phyloP scores from a whole-genome alignment of 2,113 vertebrate species.

The Oryzias javanicus region DNA sequence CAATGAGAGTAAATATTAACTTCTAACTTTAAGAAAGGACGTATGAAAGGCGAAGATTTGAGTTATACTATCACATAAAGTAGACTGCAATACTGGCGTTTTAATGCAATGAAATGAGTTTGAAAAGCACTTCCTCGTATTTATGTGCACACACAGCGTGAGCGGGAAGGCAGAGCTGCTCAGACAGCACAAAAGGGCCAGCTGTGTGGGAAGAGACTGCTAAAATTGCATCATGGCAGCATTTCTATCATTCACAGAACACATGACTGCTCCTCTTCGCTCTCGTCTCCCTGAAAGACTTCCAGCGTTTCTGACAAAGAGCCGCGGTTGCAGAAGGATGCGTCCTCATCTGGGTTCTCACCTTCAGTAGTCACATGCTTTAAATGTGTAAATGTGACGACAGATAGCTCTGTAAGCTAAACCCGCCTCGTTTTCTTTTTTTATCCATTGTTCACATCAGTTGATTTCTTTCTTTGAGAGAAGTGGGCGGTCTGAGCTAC shows the following conservation, averaged over 20 bases:
- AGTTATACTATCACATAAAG: too few relatives aligned
- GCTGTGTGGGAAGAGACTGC: constrained; percentile 55
- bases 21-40: too few relatives aligned
- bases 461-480: too few relatives aligned
- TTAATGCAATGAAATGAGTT: too few relatives aligned
- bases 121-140: neutral
- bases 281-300: neutral
- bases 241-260: constrained; percentile 35
- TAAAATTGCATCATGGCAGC: constrained; percentile 34
- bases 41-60: too few relatives aligned
- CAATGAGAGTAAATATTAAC: too few relatives aligned
- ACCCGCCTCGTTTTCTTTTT: too few relatives aligned
- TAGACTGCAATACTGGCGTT: too few relatives aligned
- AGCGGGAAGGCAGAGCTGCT: constrained; percentile 24
- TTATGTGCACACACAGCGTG: neutral
- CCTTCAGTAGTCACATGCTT: neutral
- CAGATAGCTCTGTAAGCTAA: too few relatives aligned
- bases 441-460: too few relatives aligned
- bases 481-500: too few relatives aligned
- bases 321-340: neutral
- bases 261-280: constrained; percentile 9
- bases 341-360: constrained; percentile 27
- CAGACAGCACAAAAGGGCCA: constrained; percentile 35
- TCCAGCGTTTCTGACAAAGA: neutral
- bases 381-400: too few relatives aligned